phyloP scores from a whole-genome alignment of 2,113 vertebrate genomes.

The Bufo bufo region DNA sequence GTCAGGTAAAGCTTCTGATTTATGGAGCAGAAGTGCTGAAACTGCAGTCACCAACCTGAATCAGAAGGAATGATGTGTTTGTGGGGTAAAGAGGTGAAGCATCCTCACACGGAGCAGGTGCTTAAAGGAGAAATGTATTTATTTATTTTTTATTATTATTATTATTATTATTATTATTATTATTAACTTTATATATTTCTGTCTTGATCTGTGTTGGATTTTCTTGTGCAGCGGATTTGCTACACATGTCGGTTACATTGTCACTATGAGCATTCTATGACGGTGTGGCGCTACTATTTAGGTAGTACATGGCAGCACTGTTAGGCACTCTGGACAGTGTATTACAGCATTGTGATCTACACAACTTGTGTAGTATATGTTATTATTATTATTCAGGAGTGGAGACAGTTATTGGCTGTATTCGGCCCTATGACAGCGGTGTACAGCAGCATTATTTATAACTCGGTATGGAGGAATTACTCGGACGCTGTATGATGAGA shows the following conservation, averaged over 20 bases:
- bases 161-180: too few species aligned
- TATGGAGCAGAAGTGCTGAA: constrained; percentile 23
- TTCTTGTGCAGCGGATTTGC: too few species aligned
- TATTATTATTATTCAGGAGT: too few species aligned
- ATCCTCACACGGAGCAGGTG: not conserved
- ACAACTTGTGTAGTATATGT: too few species aligned
- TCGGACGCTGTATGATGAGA: too few species aligned
- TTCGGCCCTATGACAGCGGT: not conserved
- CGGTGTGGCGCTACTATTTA: not conserved
- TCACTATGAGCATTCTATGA: not conserved
- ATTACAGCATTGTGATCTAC: not conserved
- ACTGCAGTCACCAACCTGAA: constrained; percentile 5
- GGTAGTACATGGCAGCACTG: not conserved
- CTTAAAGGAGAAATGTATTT: not conserved
- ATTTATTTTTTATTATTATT: too few species aligned
- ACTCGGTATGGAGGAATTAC: too few species aligned
- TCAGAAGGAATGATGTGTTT: constrained; percentile 15
- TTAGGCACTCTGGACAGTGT: not conserved
- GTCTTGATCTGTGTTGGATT: too few species aligned
- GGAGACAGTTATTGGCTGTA: not conserved
- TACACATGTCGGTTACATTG: too few species aligned
- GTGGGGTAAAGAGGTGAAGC: not conserved
- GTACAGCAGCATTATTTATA: not conserved
- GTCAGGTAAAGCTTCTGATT: constrained; percentile 6
- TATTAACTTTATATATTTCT: too few species aligned